Evolutionary conservation across 1,140 invertebrate genomes (phyloP), one percentile per base, ranked within the genome.

Genomic region (Spodoptera frugiperda): DNA sequence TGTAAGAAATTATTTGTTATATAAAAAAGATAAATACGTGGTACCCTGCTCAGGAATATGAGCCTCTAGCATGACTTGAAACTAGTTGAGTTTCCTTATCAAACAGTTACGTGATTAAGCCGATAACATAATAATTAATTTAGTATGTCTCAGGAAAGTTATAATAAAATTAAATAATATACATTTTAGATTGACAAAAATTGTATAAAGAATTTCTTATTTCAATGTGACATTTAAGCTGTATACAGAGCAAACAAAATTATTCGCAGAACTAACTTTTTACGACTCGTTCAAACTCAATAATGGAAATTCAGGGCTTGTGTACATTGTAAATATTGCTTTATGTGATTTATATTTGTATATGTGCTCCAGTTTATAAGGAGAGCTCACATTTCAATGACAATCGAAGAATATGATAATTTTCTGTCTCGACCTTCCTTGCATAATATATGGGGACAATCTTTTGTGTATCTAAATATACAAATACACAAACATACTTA

Each of bases 161-260:
- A n/a, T n/a, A n/a, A n/a, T n/a, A n/a, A n/a, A n/a, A n/a, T n/a
- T n/a, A n/a, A n/a, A n/a, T n/a, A n/a, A n/a, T n/a, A n/a, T n/a
- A n/a, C n/a, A n/a, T n/a, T n/a, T n/a, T n/a, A n/a, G n/a, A n/a
- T n/a, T 25, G 25, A 25, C 17, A 3, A 63, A 63, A 63, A 12
- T 63, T 33, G 12, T 19, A 44, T 63, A 17, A 63, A 11, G 15
- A 44, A 61, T 17, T 11, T 33, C 33, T 17, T 44, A 3, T 39
- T 61, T 33, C 30, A 14, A 39, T 39, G 33, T 44, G 8, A 39
- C 15, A 63, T 15, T 61, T 39, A 33, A 54, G 55, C 21, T 10
- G 15, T 61, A 39, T 61, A 39, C 30, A 61, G 39, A 61, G 14
- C 30, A 61, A 61, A 61, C 30, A 61, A 39, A 39, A 61, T 61